Evolutionary conservation across 1,140 invertebrate species (phyloP).

Genomic region (Reticulitermes speratus): DNA sequence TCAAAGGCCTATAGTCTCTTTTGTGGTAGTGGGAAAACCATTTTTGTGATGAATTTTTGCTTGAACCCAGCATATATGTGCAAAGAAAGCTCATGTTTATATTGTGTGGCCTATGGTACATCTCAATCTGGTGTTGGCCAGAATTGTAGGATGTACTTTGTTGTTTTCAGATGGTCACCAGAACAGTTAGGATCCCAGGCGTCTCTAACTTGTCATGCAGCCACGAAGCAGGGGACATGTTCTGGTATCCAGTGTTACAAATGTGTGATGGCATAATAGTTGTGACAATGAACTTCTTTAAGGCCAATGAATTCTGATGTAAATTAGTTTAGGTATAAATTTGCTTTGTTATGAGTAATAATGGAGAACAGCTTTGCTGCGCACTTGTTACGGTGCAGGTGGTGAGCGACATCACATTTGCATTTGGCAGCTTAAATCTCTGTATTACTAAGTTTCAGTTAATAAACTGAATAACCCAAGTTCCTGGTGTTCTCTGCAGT

Average conservation of each 20-base stretch:
- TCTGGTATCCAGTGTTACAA: not conserved
- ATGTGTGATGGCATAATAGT: not conserved
- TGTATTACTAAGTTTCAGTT: slow-evolving; percentile 9
- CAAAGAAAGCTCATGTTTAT: too few species aligned
- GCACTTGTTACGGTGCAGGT: not conserved
- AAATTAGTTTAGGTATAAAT: not conserved
- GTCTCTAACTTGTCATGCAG: not conserved
- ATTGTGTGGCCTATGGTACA: too few species aligned
- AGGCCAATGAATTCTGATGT: not conserved
- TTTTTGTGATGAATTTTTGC: too few species aligned
- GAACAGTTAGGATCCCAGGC: not conserved
- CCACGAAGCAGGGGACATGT: not conserved
- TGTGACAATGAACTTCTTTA: not conserved
- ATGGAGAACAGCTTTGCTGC: not conserved
- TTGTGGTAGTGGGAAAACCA: too few species aligned
- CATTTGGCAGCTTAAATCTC: slow-evolving; percentile 7
- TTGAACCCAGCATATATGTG: too few species aligned
- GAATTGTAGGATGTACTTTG: too few species aligned
- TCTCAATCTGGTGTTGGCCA: too few species aligned
- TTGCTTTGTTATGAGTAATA: slow-evolving; percentile 8
- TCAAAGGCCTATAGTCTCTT: too few species aligned
- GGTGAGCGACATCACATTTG: not conserved
- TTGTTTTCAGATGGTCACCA: not conserved
- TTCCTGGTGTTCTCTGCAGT: not conserved
- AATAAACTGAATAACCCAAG: slow-evolving; percentile 8